Percentiles rank a stretch among this genome's conserved stretches.
These are phyloP conservation scores for Acrossocheilus wenchowensis DNA, from an alignment of 2,797 vertebrate species.

Conservation along the genomic window DNA sequence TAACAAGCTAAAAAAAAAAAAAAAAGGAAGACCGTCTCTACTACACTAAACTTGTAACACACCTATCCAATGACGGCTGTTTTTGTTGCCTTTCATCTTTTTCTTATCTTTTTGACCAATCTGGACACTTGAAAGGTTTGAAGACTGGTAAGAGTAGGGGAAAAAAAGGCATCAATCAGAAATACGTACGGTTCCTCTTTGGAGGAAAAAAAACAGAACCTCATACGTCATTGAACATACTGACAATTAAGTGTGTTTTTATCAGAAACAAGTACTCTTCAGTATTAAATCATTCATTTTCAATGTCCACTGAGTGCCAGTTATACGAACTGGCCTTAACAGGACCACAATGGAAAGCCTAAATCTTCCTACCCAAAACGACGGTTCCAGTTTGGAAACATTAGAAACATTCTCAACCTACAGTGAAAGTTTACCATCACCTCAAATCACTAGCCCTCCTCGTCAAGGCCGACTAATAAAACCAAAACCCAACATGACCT, in stretches of 20 bases:
- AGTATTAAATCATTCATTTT: constrained; percentile 47
- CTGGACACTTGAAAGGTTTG: constrained; percentile 75
- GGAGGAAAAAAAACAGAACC: constrained; percentile 70
- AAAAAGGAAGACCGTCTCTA: neutral
- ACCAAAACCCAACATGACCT: constrained; percentile 71
- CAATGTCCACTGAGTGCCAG: constrained; percentile 65
- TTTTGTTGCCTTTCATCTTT: constrained; percentile 77
- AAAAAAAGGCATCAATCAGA: constrained; percentile 68
- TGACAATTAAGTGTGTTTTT: constrained; percentile 7
- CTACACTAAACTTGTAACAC: neutral
- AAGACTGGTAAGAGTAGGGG: constrained; percentile 38
- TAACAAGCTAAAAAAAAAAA: neutral
- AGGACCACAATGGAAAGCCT: constrained; percentile 77
- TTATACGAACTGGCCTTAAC: constrained; percentile 67
- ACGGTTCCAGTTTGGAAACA: constrained; percentile 67
- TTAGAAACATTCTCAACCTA: constrained; percentile 70
- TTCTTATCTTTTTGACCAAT: constrained; percentile 79
- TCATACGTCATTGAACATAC: constrained; percentile 67
- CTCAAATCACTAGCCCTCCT: constrained; percentile 56
- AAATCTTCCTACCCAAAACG: constrained; percentile 71
- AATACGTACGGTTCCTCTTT: constrained; percentile 66
- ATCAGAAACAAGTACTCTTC: constrained; percentile 47
- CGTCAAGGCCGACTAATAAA: constrained; percentile 70
- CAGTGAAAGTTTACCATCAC: constrained; percentile 68
- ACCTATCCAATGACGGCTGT: constrained; percentile 77